Base-by-base conservation (phyloP, 1,140 invertebrate genomes). In the Argopecten irradians region DNA sequence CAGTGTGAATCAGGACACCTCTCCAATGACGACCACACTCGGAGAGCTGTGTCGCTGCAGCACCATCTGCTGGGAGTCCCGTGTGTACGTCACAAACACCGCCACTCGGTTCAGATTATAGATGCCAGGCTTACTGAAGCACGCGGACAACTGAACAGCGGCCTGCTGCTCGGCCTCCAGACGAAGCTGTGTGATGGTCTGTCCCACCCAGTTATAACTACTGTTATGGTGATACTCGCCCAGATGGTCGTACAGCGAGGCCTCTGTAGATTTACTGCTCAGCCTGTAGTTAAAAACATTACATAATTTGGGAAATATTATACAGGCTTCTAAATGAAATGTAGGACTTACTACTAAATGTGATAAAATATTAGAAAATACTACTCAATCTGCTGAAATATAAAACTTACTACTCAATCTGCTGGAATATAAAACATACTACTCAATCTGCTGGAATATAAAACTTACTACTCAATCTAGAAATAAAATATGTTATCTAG, bases 41-140 rank as follows among this genome's bases (percentile, higher is more conserved):
- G 94, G 94, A 36, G 93, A 91, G 2, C 89, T 84, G 84, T 94
- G 93, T 89, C 93, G 93, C 89, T 95, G 94, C 34, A 93, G 91
- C 36, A 94, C 93, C 93, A 94, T 94, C 89, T 94, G 90, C 16
- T 92, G 89, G 7, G 91, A 88, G 86, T 94, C 93, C 14, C 92
- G 85, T 16, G 89, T 91, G 87, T 93, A 93, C 2, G 92, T 91
- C 3, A 94, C 94, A 90, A 94, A 93, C 86, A 95, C 94, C 9
- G 94, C 90, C 36, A 95, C 84, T 34, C 91, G 93, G 89, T 94
- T 94, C 19, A 95, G 87, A 87, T 95, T 95, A 90, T 93, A 95
- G n/a, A 95, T 93, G 0, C 94, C 94, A 3, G 94, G 94, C 32
- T 90, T 92, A 36, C 91, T 91, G 88, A 95, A 94, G 1, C 93